Conservation (phyloP, 1,140 invertebrate genomes). For the Saccostrea echinata region DNA sequence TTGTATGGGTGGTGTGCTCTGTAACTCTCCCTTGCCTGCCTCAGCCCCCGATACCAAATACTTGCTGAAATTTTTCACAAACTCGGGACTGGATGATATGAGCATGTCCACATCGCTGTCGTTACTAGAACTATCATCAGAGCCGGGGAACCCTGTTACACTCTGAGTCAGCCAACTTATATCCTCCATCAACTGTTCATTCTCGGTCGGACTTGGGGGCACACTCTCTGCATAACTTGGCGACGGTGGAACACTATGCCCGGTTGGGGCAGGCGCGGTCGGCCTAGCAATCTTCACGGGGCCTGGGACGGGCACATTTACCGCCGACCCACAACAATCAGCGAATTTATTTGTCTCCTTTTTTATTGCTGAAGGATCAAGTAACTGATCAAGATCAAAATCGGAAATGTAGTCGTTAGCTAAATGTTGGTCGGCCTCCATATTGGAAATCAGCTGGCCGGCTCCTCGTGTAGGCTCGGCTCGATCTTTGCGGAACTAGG, state of each 20-base stretch:
- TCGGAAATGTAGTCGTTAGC: constrained; percentile 75
- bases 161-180: constrained; percentile 66
- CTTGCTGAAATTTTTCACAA: constrained; percentile 66
- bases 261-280: constrained; percentile 56
- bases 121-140: constrained; percentile 54
- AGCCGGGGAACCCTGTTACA: constrained; percentile 54
- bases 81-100: constrained; percentile 68
- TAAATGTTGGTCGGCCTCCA: constrained; percentile 69
- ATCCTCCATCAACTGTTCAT: constrained; percentile 59
- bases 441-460: constrained; percentile 68
- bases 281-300: constrained; percentile 56
- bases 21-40: constrained; percentile 53
- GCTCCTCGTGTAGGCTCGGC: constrained; percentile 55
- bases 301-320: constrained; percentile 55
- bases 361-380: constrained; percentile 69
- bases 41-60: constrained; percentile 64
- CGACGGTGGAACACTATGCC: constrained; percentile 61
- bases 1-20: constrained; percentile 46
- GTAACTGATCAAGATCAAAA: constrained; percentile 73
- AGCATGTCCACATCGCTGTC: constrained; percentile 63
- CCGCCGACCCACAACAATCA: constrained; percentile 59
- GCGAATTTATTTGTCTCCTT: constrained; percentile 60
- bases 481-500: constrained; percentile 57
- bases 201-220: constrained; percentile 51
- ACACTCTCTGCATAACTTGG: constrained; percentile 50